phyloP scores from a whole-genome alignment of 2,113 vertebrate species.

The Aphyosemion australe region DNA sequence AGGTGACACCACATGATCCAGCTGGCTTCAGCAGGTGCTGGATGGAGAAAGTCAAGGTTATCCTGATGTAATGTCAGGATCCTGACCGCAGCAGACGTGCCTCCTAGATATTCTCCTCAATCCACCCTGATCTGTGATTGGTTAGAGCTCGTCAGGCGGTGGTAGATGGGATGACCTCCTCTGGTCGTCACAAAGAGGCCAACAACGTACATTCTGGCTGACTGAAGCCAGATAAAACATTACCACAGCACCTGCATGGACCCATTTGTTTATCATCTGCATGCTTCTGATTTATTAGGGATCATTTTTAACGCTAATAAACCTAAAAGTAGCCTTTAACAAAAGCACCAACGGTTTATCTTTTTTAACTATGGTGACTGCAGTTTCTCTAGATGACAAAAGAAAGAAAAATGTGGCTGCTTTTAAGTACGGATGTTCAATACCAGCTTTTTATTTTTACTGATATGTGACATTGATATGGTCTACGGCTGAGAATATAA shows the following conservation, averaged over 20 bases:
- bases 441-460: too few relatives aligned
- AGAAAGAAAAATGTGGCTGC: too few relatives aligned
- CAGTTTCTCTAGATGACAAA: too few relatives aligned
- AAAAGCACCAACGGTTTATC: too few relatives aligned
- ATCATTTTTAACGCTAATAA: too few relatives aligned
- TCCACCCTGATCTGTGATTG: slow-evolving; percentile 41
- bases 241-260: neutral
- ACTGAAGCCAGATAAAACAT: neutral
- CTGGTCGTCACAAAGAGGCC: slow-evolving; percentile 39
- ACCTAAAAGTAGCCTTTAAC: too few relatives aligned
- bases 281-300: too few relatives aligned
- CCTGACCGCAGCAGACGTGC: slow-evolving; percentile 59
- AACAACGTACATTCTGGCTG: neutral
- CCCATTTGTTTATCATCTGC: too few relatives aligned
- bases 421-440: too few relatives aligned
- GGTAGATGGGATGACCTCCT: slow-evolving; percentile 35
- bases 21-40: slow-evolving; percentile 31
- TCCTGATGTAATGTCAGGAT: slow-evolving; percentile 35
- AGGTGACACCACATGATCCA: slow-evolving; percentile 23
- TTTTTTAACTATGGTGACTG: too few relatives aligned
- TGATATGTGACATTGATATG: too few relatives aligned
- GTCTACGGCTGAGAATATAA: too few relatives aligned
- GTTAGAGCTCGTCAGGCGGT: slow-evolving; percentile 1
- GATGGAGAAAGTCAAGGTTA: slow-evolving; percentile 50
- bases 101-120: slow-evolving; percentile 41